Percentiles rank a stretch among this genome's conserved stretches.
Conservation (phyloP, 2,113 vertebrate genomes). For the Clarias gariepinus region DNA sequence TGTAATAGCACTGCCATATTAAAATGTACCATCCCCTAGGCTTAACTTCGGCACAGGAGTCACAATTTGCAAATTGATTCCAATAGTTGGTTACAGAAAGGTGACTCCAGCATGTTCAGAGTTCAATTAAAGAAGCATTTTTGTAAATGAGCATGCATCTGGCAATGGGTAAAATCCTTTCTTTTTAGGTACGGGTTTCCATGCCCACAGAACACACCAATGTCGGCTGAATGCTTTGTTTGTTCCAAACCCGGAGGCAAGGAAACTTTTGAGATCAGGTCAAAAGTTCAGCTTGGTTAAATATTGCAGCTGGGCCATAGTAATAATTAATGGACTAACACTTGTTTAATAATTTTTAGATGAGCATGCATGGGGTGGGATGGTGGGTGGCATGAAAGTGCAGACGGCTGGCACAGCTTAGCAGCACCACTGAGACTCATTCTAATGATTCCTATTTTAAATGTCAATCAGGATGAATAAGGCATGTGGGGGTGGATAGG, state of each 20-base stretch:
- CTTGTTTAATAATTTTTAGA: slow-evolving; percentile 35
- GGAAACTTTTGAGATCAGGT: not conserved
- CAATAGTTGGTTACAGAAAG: slow-evolving; percentile 23
- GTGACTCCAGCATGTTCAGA: slow-evolving; percentile 22
- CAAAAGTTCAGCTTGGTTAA: slow-evolving; percentile 27
- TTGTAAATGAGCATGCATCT: slow-evolving; percentile 16
- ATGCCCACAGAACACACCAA: not conserved
- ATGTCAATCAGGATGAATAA: slow-evolving; percentile 48
- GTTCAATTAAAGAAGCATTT: slow-evolving; percentile 20
- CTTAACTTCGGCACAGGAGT: slow-evolving; percentile 17
- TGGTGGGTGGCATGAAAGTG: not conserved
- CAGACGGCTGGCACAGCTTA: slow-evolving; percentile 26
- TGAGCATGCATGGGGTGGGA: not conserved
- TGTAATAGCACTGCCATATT: slow-evolving; percentile 3
- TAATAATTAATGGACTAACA: slow-evolving; percentile 35
- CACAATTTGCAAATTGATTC: slow-evolving; percentile 30
- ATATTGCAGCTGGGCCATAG: slow-evolving; percentile 5
- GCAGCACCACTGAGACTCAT: slow-evolving; percentile 35
- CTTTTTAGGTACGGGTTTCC: not conserved
- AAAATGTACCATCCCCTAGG: slow-evolving; percentile 23
- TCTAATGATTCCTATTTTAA: slow-evolving; percentile 39
- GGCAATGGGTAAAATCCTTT: slow-evolving; percentile 3
- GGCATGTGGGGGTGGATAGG: not conserved
- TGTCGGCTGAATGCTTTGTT: not conserved
- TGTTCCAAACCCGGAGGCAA: not conserved